Evolutionary conservation across 2,888 invertebrate genomes (phyloP), one percentile per base, ranked within the genome.

Genomic region (Harpalus rubripes): DNA sequence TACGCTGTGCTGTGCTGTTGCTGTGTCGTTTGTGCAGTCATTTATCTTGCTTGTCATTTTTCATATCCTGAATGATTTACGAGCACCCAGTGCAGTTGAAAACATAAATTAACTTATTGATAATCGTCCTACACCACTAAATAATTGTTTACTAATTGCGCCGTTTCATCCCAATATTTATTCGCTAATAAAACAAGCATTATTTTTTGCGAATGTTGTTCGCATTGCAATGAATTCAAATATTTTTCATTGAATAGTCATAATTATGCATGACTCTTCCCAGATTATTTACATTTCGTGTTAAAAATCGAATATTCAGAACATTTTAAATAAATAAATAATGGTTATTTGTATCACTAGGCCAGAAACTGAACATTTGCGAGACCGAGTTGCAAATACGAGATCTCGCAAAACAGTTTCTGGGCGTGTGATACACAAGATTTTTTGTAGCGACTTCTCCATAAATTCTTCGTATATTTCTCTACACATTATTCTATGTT

Each of bases 31-130:
- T n/a, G 58, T 78, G 12, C 52, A 8, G 79, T 26, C 79, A 79
- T 79, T 79, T 61, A 79, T 79, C 79, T 79, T 59, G 79, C 22
- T 18, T 79, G 79, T 79, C 59, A 79, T 79, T 79, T 79, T 79
- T 79, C 79, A 79, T 41, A 79, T 79, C 32, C 59, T 10, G 18
- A 39, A 39, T 79, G 79, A 79, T 79, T 79, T 61, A 79, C 59
- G 39, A 22, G n/a, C 22, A 32, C 16, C 59, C 79, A 61, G 59
- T 61, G 59, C 39, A 61, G 79, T 79, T 79, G 79, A 79, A 79
- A 59, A 79, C 61, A 79, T 79, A 79, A 79, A 79, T 79, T 79
- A 79, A 59, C 79, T 79, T 79, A 79, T 61, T 79, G 59, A 16
- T 61, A 58, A 79, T 61, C 79, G 16, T 61, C 6, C 44, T 44